Conservation (phyloP, 2,797 vertebrate species). For the Chiloscyllium punctatum region DNA sequence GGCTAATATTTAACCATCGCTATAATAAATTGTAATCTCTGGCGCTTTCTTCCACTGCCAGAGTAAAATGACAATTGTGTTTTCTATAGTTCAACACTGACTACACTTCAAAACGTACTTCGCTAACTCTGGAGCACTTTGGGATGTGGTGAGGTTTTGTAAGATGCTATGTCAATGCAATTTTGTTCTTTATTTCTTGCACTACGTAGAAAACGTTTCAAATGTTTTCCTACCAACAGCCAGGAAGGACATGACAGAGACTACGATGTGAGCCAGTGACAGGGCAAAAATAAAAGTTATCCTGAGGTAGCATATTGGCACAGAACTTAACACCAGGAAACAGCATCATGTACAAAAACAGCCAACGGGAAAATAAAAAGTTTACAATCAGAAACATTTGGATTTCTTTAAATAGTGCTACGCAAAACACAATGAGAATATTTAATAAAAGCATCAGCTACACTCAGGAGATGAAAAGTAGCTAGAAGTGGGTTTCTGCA, state of each 20-base stretch:
- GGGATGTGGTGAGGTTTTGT: neutral
- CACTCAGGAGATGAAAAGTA: neutral
- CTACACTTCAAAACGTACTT: neutral
- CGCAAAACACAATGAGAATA: neutral
- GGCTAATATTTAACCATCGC: neutral
- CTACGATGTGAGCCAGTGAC: neutral
- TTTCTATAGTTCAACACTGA: neutral
- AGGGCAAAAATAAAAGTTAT: too few relatives aligned
- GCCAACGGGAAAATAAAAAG: neutral
- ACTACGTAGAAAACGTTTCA: neutral
- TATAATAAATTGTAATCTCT: neutral
- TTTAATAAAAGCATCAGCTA: neutral
- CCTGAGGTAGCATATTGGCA: neutral
- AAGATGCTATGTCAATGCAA: neutral
- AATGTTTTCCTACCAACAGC: neutral
- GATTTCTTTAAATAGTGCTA: neutral
- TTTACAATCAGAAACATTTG: neutral
- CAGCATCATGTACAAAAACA: neutral
- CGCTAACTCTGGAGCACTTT: neutral
- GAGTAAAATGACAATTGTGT: neutral
- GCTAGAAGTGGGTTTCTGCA: conserved; percentile 43
- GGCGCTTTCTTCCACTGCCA: neutral
- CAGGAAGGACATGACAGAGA: neutral
- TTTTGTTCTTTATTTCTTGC: neutral
- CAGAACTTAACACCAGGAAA: neutral